These are phyloP conservation scores for Leptobrachium leishanense DNA, from an alignment of 2,113 vertebrate genomes.

Conservation along the genomic window DNA sequence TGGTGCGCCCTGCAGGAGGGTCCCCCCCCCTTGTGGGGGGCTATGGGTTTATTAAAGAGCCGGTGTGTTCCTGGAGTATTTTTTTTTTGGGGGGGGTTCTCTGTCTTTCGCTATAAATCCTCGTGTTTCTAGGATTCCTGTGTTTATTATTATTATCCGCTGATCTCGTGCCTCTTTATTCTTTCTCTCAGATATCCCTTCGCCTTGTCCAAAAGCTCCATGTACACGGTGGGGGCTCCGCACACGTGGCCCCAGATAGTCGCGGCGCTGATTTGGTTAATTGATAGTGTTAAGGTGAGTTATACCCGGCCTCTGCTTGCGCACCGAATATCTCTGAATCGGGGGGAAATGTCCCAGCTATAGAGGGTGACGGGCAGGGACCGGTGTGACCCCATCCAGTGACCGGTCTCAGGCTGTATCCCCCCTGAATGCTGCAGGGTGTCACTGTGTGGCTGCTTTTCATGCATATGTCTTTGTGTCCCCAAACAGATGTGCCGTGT, in stretches of 20 bases:
- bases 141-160: not conserved
- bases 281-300: slow-evolving; percentile 85
- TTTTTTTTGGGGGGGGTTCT: no score
- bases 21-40: no score
- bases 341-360: no score
- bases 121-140: not conserved
- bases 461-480: not conserved
- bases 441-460: no score
- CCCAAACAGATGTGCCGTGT: not conserved
- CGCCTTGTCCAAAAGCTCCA: slow-evolving; percentile 88
- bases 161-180: not conserved
- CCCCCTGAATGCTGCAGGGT: no score
- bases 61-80: no score
- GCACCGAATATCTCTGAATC: no score
- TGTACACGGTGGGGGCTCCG: slow-evolving; percentile 95
- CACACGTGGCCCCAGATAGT: slow-evolving; percentile 96
- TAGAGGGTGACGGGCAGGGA: no score
- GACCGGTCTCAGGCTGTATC: no score
- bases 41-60: no score
- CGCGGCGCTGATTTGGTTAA: slow-evolving; percentile 88
- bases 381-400: no score
- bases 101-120: not conserved
- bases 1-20: no score
- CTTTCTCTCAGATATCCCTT: slow-evolving; percentile 84
- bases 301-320: not conserved